Base-by-base conservation (phyloP, 2,113 vertebrate species). In the Formicarius rufipectus region DNA sequence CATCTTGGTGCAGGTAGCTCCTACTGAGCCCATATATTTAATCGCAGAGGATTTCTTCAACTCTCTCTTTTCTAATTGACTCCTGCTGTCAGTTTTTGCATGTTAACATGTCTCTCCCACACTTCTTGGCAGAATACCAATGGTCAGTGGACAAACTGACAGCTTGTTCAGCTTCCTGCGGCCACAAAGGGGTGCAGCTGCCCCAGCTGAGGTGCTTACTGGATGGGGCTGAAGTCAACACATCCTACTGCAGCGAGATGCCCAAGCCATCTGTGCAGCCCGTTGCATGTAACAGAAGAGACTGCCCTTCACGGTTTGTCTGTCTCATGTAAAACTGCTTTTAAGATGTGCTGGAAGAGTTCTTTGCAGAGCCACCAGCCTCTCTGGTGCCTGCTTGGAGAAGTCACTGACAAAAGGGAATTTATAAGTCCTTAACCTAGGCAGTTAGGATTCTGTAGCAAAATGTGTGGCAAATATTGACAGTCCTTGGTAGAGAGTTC, bases 281-380 rank as follows among this genome's bases (percentile, higher is more conserved):
- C 0, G 7, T 98, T 3, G 64, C 97, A 4, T 99, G 99, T 91
- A 98, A 97, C 95, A 98, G 98, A 91, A 98, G 98, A 98, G 98
- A 98, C 95, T 99, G 99, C 74, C 98, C 98, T 89, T 97, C 98
- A 95, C 98, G 98, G 99, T 99, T 88, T 4, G 98, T 97, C 55
- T 49, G 79, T 22, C 23, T 33, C 9, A 1, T n/a, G 15, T 52
- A 24, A 27, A 31, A 67, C 44, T 42, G 12, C 13, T 55, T 52
- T 50, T 56, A 64, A 74, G 33, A n/a, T 25, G 33, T 49, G 12
- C 24, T 85, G 39, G 25, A 63, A 47, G 28, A 20, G 40, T 66
- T 74, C 23, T 56, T 60, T 69, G 24, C 16, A 12, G 22, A 23
- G 44, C 16, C 60, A 28, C 27, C 50, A 69, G 67, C 33, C 42